Conservation (phyloP, 2,113 vertebrate species). For the Otocyon megalotis region DNA sequence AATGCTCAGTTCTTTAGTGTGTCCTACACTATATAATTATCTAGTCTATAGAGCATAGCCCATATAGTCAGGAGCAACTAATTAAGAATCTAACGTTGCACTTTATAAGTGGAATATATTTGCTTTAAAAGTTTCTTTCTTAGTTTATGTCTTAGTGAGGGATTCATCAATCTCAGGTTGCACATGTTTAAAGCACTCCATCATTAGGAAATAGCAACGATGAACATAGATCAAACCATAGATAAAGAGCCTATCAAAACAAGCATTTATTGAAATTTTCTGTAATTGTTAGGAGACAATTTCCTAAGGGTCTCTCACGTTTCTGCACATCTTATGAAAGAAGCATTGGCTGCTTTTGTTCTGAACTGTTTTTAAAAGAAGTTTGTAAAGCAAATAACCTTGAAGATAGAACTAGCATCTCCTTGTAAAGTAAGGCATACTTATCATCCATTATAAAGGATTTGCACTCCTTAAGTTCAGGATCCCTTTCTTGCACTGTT, state of each 20-base stretch:
- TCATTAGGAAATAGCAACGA: not conserved
- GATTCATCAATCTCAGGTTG: not conserved
- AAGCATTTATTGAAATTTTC: slow-evolving; percentile 6
- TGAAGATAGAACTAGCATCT: not conserved
- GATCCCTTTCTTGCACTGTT: not conserved
- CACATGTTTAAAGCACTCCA: not conserved
- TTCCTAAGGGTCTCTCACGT: not conserved
- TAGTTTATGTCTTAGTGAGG: not conserved
- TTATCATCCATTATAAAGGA: not conserved
- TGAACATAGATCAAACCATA: not conserved
- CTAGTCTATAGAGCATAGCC: not conserved
- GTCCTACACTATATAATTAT: not conserved
- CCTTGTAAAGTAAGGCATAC: not conserved
- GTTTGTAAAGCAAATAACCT: not conserved
- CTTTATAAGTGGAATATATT: not conserved
- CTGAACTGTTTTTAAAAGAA: slow-evolving; percentile 26
- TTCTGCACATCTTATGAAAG: slow-evolving; percentile 21
- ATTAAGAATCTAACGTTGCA: not conserved
- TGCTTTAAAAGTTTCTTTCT: not conserved
- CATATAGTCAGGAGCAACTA: not conserved
- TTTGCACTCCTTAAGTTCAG: not conserved
- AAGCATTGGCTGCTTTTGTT: not conserved
- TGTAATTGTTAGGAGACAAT: not conserved
- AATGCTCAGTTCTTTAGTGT: not conserved
- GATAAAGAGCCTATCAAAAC: not conserved